Conservation (phyloP, 1,140 invertebrate genomes). For the Drosophila murphyi region DNA sequence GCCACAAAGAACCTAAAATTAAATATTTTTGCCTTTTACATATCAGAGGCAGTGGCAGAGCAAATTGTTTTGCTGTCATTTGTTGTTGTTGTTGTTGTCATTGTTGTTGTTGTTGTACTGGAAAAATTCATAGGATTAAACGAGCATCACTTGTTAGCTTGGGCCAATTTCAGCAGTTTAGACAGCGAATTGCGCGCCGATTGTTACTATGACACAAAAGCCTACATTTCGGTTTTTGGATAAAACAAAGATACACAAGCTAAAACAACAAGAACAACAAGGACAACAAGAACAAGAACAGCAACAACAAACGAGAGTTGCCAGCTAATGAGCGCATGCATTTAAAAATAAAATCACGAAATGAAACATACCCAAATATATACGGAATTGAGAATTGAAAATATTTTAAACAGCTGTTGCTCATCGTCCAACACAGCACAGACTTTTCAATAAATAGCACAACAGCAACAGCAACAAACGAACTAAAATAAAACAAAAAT, state of each 20-base stretch:
- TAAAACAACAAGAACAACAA: conserved; percentile 23
- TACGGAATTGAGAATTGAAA: conserved; percentile 70
- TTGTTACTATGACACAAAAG: conserved; percentile 75
- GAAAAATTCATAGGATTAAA: conserved; percentile 33
- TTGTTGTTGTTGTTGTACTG: conserved; percentile 36
- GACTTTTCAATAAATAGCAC: conserved; percentile 62
- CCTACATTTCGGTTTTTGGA: conserved; percentile 60
- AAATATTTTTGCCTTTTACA: conserved; percentile 83
- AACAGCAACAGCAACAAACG: conserved; percentile 33
- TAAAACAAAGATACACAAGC: conserved; percentile 32
- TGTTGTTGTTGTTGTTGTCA: conserved; percentile 18
- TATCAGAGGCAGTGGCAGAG: conserved; percentile 75
- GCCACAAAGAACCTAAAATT: conserved; percentile 82
- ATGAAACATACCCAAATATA: conserved; percentile 72
- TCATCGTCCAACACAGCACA: conserved; percentile 62
- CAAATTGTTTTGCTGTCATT: conserved; percentile 54
- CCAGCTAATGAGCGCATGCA: conserved; percentile 76
- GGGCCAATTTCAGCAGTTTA: conserved; percentile 40
- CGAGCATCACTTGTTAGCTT: conserved; percentile 17
- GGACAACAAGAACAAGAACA: conserved; percentile 12
- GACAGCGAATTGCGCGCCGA: conserved; percentile 16
- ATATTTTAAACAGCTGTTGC: conserved; percentile 82
- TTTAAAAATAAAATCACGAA: conserved; percentile 77
- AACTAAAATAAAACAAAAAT: conserved; percentile 51
- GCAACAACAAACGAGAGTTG: conserved; percentile 15